Base-by-base conservation (phyloP, 2,797 vertebrate species). In the Orientallactaga sibirica region DNA sequence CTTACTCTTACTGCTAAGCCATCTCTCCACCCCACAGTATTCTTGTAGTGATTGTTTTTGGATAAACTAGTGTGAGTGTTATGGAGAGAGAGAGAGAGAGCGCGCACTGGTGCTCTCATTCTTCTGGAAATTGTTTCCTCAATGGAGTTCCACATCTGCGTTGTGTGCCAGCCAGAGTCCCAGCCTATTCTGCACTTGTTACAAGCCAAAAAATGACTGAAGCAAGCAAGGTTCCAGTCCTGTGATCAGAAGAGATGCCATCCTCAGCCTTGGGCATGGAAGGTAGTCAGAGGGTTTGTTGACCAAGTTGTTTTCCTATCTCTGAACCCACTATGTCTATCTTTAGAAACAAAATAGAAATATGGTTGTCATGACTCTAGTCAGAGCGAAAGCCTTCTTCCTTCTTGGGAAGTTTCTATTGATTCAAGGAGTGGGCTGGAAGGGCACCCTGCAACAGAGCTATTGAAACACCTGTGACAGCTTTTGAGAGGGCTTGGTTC, bases 341-440 rank as follows among this genome's bases (percentile, higher is more conserved):
- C 70, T 79, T 91, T 91, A 73, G 22, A 82, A 80, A 82, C 22
- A 74, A 55, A 43, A 19, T 11, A 3, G 66, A 20, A 66, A n/a
- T 41, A 16, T 18, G 22, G 14, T 19, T 24, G 22, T 79, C 22
- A 27, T 41, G 29, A 0, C 0, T 77, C 77, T 27, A 88, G 67
- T 70, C 6, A 71, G n/a, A n/a, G n/a, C n/a, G n/a, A n/a, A n/a
- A n/a, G n/a, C n/a, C n/a, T n/a, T n/a, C n/a, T n/a, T n/a, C n/a
- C n/a, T n/a, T n/a, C n/a, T n/a, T 82, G 86, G 68, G 61, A 89
- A 94, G 70, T 91, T 90, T 92, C 81, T 91, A 0, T 1, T 94
- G 78, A 84, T 95, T 91, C 82, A 92, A 62, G 85, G 92, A 83
- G 94, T 93, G 77, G 77, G 52, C 90, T 61, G 2, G 67, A 87